Evolutionary conservation across 2,797 vertebrate species (phyloP).

Genomic region (Sebastes diploproa): DNA sequence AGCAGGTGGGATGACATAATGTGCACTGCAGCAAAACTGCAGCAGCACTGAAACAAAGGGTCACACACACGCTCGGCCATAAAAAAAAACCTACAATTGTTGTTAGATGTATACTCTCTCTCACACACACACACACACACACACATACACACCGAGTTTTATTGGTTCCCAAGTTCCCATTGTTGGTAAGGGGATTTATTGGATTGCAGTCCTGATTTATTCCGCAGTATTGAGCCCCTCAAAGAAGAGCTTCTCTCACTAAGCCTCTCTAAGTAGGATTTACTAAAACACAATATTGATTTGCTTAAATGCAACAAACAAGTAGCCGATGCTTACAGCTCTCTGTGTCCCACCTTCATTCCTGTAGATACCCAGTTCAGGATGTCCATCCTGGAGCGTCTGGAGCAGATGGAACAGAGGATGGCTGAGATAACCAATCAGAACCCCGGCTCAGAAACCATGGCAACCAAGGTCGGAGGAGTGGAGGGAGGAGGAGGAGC

Average conservation of each 20-base stretch:
- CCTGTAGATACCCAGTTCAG: constrained; percentile 97
- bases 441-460: constrained; percentile 85
- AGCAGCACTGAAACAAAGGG: constrained; percentile 78
- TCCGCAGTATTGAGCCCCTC: neutral
- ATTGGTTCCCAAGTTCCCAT: constrained; percentile 7
- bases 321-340: constrained; percentile 7
- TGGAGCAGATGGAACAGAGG: constrained; percentile 99
- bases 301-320: constrained; percentile 27
- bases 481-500: constrained; percentile 83
- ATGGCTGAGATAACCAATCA: constrained; percentile 98
- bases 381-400: constrained; percentile 98
- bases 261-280: constrained; percentile 40
- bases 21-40: constrained; percentile 89
- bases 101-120: neutral
- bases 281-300: constrained; percentile 37
- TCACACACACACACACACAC: neutral
- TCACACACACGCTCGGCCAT: constrained; percentile 40
- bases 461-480: constrained; percentile 81
- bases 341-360: constrained; percentile 32
- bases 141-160: neutral
- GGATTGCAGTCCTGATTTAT: constrained; percentile 21
- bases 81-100: neutral
- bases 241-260: constrained; percentile 18
- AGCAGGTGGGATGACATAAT: constrained; percentile 80
- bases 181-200: constrained; percentile 19